These are phyloP conservation scores for Daktulosphaira vitifoliae DNA, from an alignment of 1,140 invertebrate species.

Conservation along the genomic window DNA sequence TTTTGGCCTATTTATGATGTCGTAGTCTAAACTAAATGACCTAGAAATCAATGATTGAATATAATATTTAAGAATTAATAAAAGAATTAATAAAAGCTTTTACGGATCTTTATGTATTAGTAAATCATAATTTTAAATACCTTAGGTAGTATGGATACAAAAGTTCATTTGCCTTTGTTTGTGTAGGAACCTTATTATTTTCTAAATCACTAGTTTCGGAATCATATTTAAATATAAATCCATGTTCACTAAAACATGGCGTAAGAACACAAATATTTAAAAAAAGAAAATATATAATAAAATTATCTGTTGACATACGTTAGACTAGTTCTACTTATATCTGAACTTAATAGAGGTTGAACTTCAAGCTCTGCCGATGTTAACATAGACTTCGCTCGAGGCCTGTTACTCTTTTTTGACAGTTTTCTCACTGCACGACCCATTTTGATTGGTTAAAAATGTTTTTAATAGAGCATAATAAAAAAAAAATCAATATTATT, in stretches of 20 bases:
- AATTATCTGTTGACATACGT: not conserved
- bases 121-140: constrained; percentile 14
- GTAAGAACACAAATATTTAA: not conserved
- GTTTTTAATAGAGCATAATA: constrained; percentile 1
- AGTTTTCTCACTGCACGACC: not conserved
- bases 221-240: constrained; percentile 34
- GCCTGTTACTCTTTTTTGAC: constrained; percentile 15
- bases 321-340: constrained; percentile 30
- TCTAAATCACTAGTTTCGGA: constrained; percentile 33
- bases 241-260: constrained; percentile 24
- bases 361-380: constrained; percentile 10
- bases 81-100: too few species aligned
- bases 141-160: constrained; percentile 29
- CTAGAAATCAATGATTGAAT: not conserved
- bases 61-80: too few species aligned
- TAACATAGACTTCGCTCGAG: not conserved
- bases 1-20: constrained; percentile 21
- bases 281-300: not conserved
- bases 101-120: too few species aligned
- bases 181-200: not conserved
- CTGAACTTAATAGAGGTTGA: constrained; percentile 31
- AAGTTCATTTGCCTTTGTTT: constrained; percentile 23
- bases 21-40: constrained; percentile 27
- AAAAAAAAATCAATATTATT: constrained; percentile 1
- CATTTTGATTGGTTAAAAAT: not conserved